Conservation (phyloP, 2,797 vertebrate genomes). For the Anolis apletophallus region DNA sequence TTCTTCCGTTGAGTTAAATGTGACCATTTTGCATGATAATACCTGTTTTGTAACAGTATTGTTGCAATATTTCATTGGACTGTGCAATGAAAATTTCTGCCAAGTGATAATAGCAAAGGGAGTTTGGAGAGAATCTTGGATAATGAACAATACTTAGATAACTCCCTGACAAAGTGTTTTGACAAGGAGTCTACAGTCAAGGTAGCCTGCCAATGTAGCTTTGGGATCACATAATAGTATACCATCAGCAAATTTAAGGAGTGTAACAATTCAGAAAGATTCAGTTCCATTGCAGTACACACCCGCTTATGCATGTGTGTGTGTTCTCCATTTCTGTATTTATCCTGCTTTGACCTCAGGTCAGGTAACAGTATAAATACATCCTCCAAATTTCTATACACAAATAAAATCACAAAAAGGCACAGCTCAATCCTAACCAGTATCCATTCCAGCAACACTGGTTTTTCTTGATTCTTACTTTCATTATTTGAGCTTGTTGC, state of each 20-base stretch:
- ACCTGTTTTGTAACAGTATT: slow-evolving; percentile 65
- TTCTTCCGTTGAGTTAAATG: neutral
- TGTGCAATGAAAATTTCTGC: slow-evolving; percentile 56
- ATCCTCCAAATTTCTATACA: neutral
- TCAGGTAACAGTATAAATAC: slow-evolving; percentile 22
- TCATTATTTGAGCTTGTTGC: neutral
- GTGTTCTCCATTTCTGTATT: neutral
- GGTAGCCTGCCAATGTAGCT: slow-evolving; percentile 11
- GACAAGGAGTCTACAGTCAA: slow-evolving; percentile 9
- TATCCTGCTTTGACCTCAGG: slow-evolving; percentile 38
- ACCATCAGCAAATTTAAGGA: slow-evolving; percentile 42
- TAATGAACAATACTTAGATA: slow-evolving; percentile 61
- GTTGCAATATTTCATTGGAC: slow-evolving; percentile 65
- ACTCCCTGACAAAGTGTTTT: slow-evolving; percentile 55
- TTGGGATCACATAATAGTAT: neutral
- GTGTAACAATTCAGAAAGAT: slow-evolving; percentile 44
- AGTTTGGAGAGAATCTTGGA: slow-evolving; percentile 66
- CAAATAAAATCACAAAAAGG: neutral
- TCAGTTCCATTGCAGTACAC: slow-evolving; percentile 1
- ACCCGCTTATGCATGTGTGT: neutral
- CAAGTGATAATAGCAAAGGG: slow-evolving; percentile 65
- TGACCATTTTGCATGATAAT: slow-evolving; percentile 37
- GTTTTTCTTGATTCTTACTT: neutral
- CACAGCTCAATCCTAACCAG: neutral
- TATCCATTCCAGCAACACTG: too few species aligned